Evolutionary conservation across 2,113 vertebrate species (phyloP), one percentile per base, ranked within the genome.

Genomic region (Platichthys flesus): DNA sequence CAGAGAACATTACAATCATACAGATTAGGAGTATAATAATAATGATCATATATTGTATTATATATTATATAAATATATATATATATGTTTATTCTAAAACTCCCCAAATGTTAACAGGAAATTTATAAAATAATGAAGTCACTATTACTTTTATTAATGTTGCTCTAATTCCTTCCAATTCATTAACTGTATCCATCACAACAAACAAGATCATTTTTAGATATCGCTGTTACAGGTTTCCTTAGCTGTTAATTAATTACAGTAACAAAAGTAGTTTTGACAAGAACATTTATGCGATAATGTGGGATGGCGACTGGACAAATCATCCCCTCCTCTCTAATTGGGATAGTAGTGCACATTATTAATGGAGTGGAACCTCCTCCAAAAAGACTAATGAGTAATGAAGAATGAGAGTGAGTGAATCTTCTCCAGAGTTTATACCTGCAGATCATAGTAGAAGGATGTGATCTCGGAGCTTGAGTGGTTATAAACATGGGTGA

Each of bases 401-500:
- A 12, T 42, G 9, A 42, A 42, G 12, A 10, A 42, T 42, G 40
- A 10, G 40, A 42, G 40, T 42, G 40, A 42, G 37, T 10, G 37
- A 12, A 40, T 40, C 20, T 2, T 31, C 31, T 31, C 31, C 31
- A 31, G 31, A 31, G 13, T 13, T 15, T 13, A 7, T 83, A 93
- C 92, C 92, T 99, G 98, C 67, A 99, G 93, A 71, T 99, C 98
- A 2, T 98, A 99, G 85, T 99, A 99, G 4, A 99, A 95, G 54
- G 97, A 98, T 0, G 98, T 99, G 82, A 99, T 99, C 93, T 99
- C 98, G 0, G 98, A 99, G 89, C 97, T 99, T 0, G 98, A 99
- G 84, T 99, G 98, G 88, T 99, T 99, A 68, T 99, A 99, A 3
- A 99, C 97, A 0, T 99, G 98, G 4, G 98, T 99, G 83, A 99